phyloP scores from a whole-genome alignment of 2,888 invertebrate genomes.

The Spisula subtruncata region DNA sequence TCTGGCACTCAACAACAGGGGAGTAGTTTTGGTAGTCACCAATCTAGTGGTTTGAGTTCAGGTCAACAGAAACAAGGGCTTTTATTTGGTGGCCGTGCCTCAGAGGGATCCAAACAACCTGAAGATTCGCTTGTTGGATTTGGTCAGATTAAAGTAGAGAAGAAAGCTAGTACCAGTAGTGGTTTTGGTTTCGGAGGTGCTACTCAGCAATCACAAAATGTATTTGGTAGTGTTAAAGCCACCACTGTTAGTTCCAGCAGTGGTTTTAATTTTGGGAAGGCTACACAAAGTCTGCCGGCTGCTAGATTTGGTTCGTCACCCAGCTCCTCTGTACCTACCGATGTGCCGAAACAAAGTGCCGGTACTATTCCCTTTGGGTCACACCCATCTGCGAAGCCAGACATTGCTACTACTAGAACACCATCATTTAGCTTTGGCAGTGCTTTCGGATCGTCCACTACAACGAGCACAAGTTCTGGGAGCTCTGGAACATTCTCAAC shows the following conservation, averaged over 20 bases:
- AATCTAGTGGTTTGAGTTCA: neutral
- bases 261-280: slow-evolving; percentile 12
- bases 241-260: neutral
- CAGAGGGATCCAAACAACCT: neutral
- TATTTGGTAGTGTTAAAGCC: neutral
- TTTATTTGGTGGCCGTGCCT: neutral
- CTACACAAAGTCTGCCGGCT: neutral
- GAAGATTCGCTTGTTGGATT: neutral
- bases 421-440: neutral
- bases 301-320: neutral
- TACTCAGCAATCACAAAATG: neutral
- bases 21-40: neutral
- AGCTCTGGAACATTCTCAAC: neutral
- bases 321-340: neutral
- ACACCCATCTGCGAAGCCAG: neutral
- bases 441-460: no score
- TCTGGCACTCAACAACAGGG: neutral
- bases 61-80: neutral
- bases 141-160: neutral
- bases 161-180: neutral
- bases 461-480: no score
- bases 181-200: neutral
- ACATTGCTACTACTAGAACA: neutral
- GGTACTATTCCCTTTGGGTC: neutral
- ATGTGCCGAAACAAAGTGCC: neutral